Evolutionary conservation across 2,797 vertebrate species (phyloP).

Genomic region (Xenentodon cancila): DNA sequence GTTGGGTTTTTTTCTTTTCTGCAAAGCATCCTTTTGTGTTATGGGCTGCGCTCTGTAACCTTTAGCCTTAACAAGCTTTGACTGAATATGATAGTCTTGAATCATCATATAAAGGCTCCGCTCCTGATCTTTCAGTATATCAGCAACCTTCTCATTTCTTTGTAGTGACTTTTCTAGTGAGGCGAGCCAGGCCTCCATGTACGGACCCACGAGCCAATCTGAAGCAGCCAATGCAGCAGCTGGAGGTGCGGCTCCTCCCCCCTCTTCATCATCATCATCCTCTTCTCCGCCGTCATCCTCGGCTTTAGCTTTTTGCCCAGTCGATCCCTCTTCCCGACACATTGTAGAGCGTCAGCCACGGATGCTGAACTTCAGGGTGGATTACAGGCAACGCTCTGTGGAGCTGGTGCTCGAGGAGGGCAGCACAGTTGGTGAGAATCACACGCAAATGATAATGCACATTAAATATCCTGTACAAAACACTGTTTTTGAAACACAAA

Average conservation of each 20-base stretch:
- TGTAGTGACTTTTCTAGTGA: conserved; percentile 91
- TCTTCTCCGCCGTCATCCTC: conserved; percentile 82
- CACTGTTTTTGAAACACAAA: neutral
- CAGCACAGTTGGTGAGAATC: conserved; percentile 93
- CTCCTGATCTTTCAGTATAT: neutral
- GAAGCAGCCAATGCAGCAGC: conserved; percentile 76
- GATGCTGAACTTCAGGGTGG: conserved; percentile 96
- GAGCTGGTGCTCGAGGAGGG: conserved; percentile 96
- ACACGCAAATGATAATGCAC: no score
- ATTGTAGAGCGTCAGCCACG: conserved; percentile 95
- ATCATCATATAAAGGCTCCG: neutral
- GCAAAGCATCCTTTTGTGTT: no score
- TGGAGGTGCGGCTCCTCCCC: conserved; percentile 63
- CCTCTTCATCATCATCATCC: conserved; percentile 88
- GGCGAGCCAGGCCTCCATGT: conserved; percentile 86
- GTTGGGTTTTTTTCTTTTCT: no score
- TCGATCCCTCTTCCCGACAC: conserved; percentile 89
- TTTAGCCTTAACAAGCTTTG: no score
- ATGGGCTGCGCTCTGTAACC: no score
- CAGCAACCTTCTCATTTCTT: conserved; percentile 35
- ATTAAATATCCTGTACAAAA: neutral
- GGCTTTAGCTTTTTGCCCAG: conserved; percentile 90
- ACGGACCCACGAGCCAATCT: conserved; percentile 85
- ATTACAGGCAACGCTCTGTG: conserved; percentile 94
- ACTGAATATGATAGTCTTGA: neutral